Conservation (phyloP, 2,888 invertebrate species). For the Aphidoletes aphidimyza region DNA sequence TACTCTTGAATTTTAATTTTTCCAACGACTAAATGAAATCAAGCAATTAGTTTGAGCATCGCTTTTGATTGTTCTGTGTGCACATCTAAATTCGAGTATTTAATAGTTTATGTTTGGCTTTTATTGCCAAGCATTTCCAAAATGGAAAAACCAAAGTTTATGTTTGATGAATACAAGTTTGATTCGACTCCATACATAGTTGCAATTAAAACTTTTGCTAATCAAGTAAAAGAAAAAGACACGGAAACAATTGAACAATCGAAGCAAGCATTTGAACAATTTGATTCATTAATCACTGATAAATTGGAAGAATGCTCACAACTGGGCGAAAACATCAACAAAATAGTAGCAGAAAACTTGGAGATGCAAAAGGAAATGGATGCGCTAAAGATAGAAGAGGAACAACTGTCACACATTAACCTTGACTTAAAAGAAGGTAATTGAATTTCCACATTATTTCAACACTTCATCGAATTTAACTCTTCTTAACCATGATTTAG, state of each 20-base stretch:
- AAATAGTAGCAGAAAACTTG: not conserved
- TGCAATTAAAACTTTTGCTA: not conserved
- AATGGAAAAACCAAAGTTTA: not conserved
- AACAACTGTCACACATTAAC: not conserved
- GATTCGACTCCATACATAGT: not conserved
- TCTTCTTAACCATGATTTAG: too few species aligned
- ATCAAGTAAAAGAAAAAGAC: not conserved
- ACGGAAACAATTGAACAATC: not conserved
- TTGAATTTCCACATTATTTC: too few species aligned
- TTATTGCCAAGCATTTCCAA: too few species aligned
- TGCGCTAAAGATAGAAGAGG: not conserved
- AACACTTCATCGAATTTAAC: not conserved
- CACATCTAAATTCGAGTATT: too few species aligned
- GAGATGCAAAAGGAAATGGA: not conserved
- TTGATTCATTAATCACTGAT: not conserved
- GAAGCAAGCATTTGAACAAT: not conserved
- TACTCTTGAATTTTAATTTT: too few species aligned
- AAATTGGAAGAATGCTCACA: not conserved
- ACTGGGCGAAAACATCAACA: not conserved
- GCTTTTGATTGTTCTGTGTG: too few species aligned
- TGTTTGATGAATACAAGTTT: not conserved
- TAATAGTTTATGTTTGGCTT: too few species aligned
- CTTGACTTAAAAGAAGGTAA: not conserved
- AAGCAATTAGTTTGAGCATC: too few species aligned
- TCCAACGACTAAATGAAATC: too few species aligned